Evolutionary conservation across 2,797 vertebrate genomes (phyloP), one percentile per base, ranked within the genome.

Genomic region (Cossypha niveicapilla): DNA sequence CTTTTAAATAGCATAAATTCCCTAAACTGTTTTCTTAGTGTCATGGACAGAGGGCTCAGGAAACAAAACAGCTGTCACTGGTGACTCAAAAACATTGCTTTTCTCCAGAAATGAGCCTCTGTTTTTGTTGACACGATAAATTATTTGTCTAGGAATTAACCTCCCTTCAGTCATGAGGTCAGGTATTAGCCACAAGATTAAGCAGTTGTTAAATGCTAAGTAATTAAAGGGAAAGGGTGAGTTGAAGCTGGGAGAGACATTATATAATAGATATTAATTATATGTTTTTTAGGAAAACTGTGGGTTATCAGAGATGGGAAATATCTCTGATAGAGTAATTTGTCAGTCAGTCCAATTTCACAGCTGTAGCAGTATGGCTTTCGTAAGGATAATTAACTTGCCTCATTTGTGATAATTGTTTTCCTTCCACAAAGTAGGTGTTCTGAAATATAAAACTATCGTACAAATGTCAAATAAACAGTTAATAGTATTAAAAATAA

Each of bases 151-250:
- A 57, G 24, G 62, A 94, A 61, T 90, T 89, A 63, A 18, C 32
- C 32, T 90, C 23, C 18, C 9, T 88, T 17, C 3, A 4, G 32
- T 60, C 4, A 8, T 45, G 25, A 86, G 34, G n/a, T 91, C 84
- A 82, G 34, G 48, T 92, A 93, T 95, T 96, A 91, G 80, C 57
- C 78, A 57, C 5, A 89, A 72, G 42, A 72, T 45, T 75, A 63
- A 81, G 22, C 56, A 89, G 37, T n/a, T 92, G 27, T 80, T 80
- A 92, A 93, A 34, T 87, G 75, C 47, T 77, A 76, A 93, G 53
- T 74, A 92, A 62, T 85, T 18, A 60, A 70, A 24, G 8, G 2
- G 14, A 74, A 77, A 37, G 11, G 10, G 16, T 63, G 35, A 80
- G 53, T 8, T 45, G 30, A 70, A 79, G 19, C 37, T 48, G 6